Percentiles rank a stretch among this genome's conserved stretches.
These are phyloP conservation scores for Heterohyrax brucei DNA, from an alignment of 2,797 vertebrate species.

Conservation along the genomic window DNA sequence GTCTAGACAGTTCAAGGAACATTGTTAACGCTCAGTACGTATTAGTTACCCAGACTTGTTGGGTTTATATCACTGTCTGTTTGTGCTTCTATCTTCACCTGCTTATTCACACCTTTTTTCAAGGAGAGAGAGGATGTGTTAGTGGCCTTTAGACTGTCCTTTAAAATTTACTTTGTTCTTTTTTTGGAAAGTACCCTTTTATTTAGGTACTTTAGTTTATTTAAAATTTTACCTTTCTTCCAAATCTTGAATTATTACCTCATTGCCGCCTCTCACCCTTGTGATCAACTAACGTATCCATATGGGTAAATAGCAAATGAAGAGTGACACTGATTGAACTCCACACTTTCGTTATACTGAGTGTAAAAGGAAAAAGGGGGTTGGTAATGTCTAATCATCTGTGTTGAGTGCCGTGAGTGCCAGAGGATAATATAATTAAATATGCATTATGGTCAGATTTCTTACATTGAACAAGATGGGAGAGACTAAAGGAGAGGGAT, in stretches of 20 bases:
- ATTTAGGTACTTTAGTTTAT: background rate
- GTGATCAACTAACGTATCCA: background rate
- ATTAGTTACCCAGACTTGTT: background rate
- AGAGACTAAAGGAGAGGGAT: background rate
- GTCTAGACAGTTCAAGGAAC: background rate
- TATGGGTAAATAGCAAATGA: background rate
- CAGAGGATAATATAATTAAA: slow-evolving; percentile 29
- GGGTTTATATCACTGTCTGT: background rate
- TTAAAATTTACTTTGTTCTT: background rate
- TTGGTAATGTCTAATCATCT: background rate
- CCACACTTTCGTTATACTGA: background rate
- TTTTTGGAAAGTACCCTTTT: background rate
- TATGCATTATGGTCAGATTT: background rate
- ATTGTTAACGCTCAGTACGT: slow-evolving; percentile 33
- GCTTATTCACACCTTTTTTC: background rate
- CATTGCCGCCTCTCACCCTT: background rate
- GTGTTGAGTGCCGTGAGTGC: background rate
- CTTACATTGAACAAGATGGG: background rate
- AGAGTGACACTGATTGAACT: background rate
- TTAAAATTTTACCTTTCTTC: slow-evolving; percentile 60
- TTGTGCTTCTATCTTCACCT: background rate
- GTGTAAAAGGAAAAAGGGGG: background rate
- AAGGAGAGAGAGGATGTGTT: background rate
- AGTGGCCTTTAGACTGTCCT: background rate
- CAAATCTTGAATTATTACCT: slow-evolving; percentile 3